These are phyloP conservation scores for Diabrotica undecimpunctata DNA, from an alignment of 1,140 invertebrate genomes.

Conservation along the genomic window DNA sequence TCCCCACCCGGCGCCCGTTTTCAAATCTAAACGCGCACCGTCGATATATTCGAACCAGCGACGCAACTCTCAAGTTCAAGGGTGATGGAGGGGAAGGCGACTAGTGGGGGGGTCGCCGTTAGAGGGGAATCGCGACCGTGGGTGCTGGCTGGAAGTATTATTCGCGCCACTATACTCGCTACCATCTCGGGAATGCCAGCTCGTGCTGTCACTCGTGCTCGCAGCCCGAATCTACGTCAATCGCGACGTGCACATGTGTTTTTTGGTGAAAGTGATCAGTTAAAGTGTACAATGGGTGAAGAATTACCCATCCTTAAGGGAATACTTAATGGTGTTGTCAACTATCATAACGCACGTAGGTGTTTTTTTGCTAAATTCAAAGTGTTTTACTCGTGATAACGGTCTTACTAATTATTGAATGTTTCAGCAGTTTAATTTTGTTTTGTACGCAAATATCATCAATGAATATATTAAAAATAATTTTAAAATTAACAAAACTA, in stretches of 20 bases:
- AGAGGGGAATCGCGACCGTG: slow-evolving; percentile 47
- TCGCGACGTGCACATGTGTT: slow-evolving; percentile 33
- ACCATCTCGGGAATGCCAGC: slow-evolving; percentile 43
- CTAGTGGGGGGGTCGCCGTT: slow-evolving; percentile 45
- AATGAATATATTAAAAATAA: no score
- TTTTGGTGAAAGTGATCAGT: slow-evolving; percentile 35
- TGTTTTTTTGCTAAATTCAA: slow-evolving; percentile 47
- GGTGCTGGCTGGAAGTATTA: slow-evolving; percentile 39
- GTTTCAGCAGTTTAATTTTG: background rate
- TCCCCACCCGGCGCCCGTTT: slow-evolving; percentile 21
- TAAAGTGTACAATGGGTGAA: slow-evolving; percentile 65
- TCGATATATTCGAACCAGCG: background rate
- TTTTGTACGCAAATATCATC: background rate
- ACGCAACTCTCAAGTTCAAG: slow-evolving; percentile 64
- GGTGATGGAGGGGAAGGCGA: slow-evolving; percentile 47
- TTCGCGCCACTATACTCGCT: slow-evolving; percentile 49
- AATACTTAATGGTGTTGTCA: slow-evolving; percentile 80
- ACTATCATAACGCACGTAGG: slow-evolving; percentile 88
- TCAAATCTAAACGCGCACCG: slow-evolving; percentile 25
- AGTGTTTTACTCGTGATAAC: no score
- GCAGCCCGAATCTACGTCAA: slow-evolving; percentile 36
- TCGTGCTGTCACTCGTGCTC: slow-evolving; percentile 35
- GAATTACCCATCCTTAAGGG: slow-evolving; percentile 83
- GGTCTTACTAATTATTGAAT: no score
- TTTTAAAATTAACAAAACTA: no score